Evolutionary conservation across 1,140 invertebrate genomes (phyloP).

Genomic region (Gonatopus flavifemur): DNA sequence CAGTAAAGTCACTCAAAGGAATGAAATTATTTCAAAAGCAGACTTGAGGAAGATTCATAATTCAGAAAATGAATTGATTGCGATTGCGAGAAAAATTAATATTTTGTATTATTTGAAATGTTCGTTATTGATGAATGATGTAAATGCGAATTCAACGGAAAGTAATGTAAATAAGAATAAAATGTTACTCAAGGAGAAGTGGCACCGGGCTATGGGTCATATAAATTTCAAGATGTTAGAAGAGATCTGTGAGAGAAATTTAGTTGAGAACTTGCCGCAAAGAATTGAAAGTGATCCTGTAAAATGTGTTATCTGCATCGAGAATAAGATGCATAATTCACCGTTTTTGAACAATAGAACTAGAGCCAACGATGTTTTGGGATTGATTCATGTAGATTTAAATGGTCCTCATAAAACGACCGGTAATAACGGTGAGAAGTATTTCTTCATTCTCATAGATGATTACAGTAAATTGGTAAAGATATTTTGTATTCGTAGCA

Average conservation of each 20-base stretch:
- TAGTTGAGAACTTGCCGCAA: background rate
- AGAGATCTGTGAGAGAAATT: background rate
- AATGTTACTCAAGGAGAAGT: conserved; percentile 7
- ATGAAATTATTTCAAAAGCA: conserved; percentile 2
- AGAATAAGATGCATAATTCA: conserved; percentile 1
- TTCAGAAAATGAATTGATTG: conserved; percentile 2
- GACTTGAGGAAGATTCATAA: conserved; percentile 8
- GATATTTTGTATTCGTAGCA: background rate
- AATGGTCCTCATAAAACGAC: background rate
- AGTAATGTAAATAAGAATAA: background rate
- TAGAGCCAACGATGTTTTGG: background rate
- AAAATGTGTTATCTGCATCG: background rate
- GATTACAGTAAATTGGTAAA: background rate
- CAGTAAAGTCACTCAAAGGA: conserved; percentile 6
- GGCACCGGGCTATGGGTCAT: conserved; percentile 12
- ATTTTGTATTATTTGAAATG: conserved; percentile 10
- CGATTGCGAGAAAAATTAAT: conserved; percentile 8
- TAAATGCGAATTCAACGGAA: background rate
- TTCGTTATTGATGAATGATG: background rate
- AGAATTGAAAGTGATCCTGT: conserved; percentile 3
- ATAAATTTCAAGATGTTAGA: conserved; percentile 10
- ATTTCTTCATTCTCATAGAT: background rate
- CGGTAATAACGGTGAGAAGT: background rate
- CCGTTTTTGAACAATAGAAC: background rate
- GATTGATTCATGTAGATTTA: background rate